Evolutionary conservation across 2,113 vertebrate species (phyloP).

Genomic region (Oryzias woworae): DNA sequence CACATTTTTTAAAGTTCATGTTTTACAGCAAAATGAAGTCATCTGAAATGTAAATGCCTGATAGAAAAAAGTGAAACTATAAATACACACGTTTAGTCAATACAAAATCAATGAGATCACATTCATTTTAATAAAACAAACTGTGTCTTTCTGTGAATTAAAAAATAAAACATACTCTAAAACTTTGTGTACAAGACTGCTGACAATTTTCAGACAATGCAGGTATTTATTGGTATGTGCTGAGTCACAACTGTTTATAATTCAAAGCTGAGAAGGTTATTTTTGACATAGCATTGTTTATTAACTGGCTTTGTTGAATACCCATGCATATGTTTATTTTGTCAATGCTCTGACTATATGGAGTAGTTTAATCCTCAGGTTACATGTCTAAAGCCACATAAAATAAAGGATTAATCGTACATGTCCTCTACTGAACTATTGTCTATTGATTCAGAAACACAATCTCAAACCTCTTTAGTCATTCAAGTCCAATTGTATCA

Average conservation of each 20-base stretch:
- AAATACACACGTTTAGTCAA: slow-evolving; percentile 50
- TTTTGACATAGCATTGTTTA: slow-evolving; percentile 1
- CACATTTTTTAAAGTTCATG: slow-evolving; percentile 9
- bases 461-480: slow-evolving; percentile 24
- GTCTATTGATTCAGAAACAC: slow-evolving; percentile 51
- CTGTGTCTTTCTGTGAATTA: slow-evolving; percentile 20
- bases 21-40: slow-evolving; percentile 36
- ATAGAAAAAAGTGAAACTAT: slow-evolving; percentile 39
- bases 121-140: slow-evolving; percentile 43
- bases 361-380: slow-evolving; percentile 24
- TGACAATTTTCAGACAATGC: slow-evolving; percentile 31
- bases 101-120: slow-evolving; percentile 51
- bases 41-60: slow-evolving; percentile 26
- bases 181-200: slow-evolving; percentile 7
- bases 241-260: slow-evolving; percentile 8
- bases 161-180: background rate
- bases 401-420: slow-evolving; percentile 42
- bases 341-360: slow-evolving; percentile 32
- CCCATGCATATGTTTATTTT: slow-evolving; percentile 58
- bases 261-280: slow-evolving; percentile 17
- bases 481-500: slow-evolving; percentile 33
- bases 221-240: slow-evolving; percentile 3
- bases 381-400: slow-evolving; percentile 54
- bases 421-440: slow-evolving; percentile 42
- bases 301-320: slow-evolving; percentile 31